Conservation (phyloP, 2,797 vertebrate genomes). For the Apodemus agrarius region DNA sequence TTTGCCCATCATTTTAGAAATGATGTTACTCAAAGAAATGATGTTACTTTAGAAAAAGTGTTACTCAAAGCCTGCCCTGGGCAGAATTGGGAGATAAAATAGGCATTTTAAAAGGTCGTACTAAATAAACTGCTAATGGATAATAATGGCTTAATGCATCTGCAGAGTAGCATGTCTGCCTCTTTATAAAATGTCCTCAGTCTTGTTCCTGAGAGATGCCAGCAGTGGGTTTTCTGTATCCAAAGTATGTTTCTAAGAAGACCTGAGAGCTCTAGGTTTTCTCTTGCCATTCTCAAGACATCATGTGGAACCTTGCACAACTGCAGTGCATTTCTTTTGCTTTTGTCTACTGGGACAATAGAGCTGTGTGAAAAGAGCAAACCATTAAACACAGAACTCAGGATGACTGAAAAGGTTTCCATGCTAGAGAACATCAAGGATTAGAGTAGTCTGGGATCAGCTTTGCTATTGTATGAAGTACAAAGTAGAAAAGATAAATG, state of each 20-base stretch:
- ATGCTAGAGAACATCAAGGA: neutral
- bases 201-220: neutral
- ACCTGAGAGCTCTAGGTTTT: neutral
- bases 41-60: too few relatives aligned
- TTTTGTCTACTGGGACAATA: neutral
- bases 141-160: slow-evolving; percentile 27
- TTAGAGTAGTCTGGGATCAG: neutral
- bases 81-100: slow-evolving; percentile 7
- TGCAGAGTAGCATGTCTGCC: neutral
- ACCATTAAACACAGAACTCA: neutral
- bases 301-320: neutral
- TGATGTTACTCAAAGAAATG: too few relatives aligned
- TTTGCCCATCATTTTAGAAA: slow-evolving; percentile 3
- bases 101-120: slow-evolving; percentile 17
- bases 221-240: neutral
- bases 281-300: neutral
- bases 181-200: neutral
- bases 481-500: neutral
- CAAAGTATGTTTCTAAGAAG: neutral
- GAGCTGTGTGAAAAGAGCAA: neutral
- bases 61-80: slow-evolving; percentile 12
- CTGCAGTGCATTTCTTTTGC: neutral
- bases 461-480: neutral
- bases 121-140: slow-evolving; percentile 21
- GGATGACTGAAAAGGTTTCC: neutral